Evolutionary conservation across 2,113 vertebrate genomes (phyloP).

Genomic region (Datnioides undecimradiatus): DNA sequence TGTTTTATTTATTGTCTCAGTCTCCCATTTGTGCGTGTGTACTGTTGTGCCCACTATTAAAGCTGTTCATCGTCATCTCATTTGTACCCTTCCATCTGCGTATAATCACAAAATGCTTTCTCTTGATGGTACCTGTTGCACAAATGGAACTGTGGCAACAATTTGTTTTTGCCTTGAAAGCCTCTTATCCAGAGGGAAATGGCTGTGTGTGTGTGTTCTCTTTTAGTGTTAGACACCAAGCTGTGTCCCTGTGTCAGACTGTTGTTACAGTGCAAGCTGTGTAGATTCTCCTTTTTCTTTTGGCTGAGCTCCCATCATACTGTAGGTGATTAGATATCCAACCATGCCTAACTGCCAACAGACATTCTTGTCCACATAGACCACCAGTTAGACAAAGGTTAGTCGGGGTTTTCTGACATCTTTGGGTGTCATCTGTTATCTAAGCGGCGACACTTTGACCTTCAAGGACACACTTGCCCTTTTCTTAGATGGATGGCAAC

Average conservation of each 20-base stretch:
- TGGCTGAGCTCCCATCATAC: not conserved
- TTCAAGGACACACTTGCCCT: constrained; percentile 48
- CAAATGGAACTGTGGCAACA: not conserved
- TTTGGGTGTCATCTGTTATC: constrained; percentile 29
- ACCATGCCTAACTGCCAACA: constrained; percentile 30
- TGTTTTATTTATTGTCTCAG: not conserved
- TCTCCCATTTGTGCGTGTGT: not conserved
- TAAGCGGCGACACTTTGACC: constrained; percentile 32
- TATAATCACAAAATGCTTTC: not conserved
- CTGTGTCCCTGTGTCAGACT: not conserved
- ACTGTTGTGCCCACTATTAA: not conserved
- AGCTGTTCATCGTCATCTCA: constrained; percentile 5
- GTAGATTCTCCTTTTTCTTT: not conserved
- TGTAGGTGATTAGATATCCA: constrained; percentile 18
- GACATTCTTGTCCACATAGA: constrained; percentile 16
- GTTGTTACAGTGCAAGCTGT: not conserved
- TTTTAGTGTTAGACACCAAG: not conserved
- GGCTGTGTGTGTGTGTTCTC: not conserved
- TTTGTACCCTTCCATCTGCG: not conserved
- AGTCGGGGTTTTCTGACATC: constrained; percentile 34
- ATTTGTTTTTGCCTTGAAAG: constrained; percentile 17
- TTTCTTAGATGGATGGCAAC: constrained; percentile 30
- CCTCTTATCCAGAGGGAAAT: not conserved
- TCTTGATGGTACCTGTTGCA: not conserved
- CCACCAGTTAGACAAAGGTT: constrained; percentile 58